Evolutionary conservation across 2,797 vertebrate species (phyloP).

Genomic region (Australoheros facetus): DNA sequence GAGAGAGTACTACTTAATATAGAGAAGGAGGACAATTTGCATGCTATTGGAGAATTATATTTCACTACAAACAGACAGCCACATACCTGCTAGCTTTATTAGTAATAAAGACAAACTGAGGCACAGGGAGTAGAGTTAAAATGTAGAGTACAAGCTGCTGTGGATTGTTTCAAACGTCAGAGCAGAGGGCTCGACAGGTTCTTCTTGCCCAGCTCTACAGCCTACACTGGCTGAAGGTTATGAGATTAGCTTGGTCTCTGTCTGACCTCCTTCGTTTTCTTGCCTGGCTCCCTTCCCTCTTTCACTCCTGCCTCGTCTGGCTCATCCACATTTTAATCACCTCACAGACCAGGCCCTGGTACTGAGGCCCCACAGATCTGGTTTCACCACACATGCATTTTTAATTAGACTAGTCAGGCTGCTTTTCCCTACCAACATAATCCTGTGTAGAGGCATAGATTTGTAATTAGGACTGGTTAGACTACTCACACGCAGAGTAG

Average conservation of each 20-base stretch:
- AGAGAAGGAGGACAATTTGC: not conserved
- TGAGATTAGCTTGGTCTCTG: slow-evolving; percentile 65
- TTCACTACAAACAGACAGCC: slow-evolving; percentile 2
- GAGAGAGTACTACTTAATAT: not conserved
- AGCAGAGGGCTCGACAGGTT: slow-evolving; percentile 31
- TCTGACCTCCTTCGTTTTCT: slow-evolving; percentile 65
- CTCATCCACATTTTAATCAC: slow-evolving; percentile 70
- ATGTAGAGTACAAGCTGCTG: not conserved
- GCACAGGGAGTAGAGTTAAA: slow-evolving; percentile 13
- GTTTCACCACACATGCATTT: slow-evolving; percentile 71
- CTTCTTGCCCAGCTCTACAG: slow-evolving; percentile 13
- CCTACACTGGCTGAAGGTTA: slow-evolving; percentile 40
- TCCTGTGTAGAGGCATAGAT: slow-evolving; percentile 19
- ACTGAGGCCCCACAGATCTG: slow-evolving; percentile 53
- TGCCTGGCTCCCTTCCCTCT: slow-evolving; percentile 34
- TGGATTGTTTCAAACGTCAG: slow-evolving; percentile 42
- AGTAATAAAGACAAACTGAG: not conserved
- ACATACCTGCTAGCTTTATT: slow-evolving; percentile 1
- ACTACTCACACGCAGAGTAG: slow-evolving; percentile 90
- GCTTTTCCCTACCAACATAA: slow-evolving; percentile 33
- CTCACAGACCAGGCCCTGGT: slow-evolving; percentile 32
- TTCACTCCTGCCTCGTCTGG: slow-evolving; percentile 29
- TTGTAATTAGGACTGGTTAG: slow-evolving; percentile 24
- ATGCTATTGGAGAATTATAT: not conserved
- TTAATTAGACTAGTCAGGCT: slow-evolving; percentile 52